Base-by-base conservation (phyloP, 2,797 vertebrate genomes). In the Coregonus suidteri region DNA sequence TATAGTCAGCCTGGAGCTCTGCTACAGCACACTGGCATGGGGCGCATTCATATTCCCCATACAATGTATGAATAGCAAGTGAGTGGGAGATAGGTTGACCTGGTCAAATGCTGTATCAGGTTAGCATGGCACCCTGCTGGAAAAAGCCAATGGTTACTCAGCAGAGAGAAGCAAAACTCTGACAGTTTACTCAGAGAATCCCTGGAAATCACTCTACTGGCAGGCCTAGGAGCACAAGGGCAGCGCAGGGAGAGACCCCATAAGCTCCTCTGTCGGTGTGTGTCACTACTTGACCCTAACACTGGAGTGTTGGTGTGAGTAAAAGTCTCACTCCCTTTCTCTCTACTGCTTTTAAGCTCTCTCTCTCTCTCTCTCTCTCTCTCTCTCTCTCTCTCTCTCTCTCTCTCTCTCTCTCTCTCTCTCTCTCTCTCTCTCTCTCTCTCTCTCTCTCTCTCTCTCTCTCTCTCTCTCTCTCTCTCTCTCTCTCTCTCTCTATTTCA, bases 101-200 rank as follows among this genome's bases (percentile, higher is more conserved):
- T 53, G 84, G 89, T 87, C 85, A 88, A 86, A 86, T 84, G 81
- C 78, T 78, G 41, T 47, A 84, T 83, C 75, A 64, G 83, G 74
- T 81, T 77, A 78, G 41, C 75, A 76, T 51, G 3, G 77, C 81
- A 77, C 78, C 87, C 79, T 0, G 66, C 83, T 64, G 75, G 75
- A 66, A 71, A 70, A 64, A 31, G 74, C 79, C 75, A 75, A 76
- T 64, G 79, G 79, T 81, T 84, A 81, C 52, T 37, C 56, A 20
- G 56, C 6, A 6, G 54, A 62, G 56, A 25, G 25, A 25, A 25
- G 56, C 1, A 20, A 62, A 62, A 5, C 85, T 76, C 34, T 0
- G 31, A 79, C 35, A 76, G 18, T 3, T 6, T 52, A 65, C 75
- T n/a, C 82, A 81, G 64, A 67, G 56, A 20, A 9, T 62, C 18